phyloP scores from a whole-genome alignment of 2,888 invertebrate genomes.

The Hemicrepidius hirtus region DNA sequence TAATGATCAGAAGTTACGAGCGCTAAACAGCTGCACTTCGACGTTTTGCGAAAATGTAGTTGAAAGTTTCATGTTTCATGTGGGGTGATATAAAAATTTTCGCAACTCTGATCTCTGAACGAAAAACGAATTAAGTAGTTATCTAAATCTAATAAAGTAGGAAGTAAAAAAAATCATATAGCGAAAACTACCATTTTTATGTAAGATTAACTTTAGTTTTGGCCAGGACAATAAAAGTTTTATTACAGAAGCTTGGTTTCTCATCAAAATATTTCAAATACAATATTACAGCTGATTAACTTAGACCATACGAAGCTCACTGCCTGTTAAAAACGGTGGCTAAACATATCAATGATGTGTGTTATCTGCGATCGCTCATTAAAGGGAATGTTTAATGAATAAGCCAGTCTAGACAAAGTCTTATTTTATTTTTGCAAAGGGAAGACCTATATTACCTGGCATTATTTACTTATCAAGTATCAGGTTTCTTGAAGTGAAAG shows the following conservation, averaged over 20 bases:
- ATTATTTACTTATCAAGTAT: slow-evolving; percentile 53
- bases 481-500: slow-evolving; percentile 46
- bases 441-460: slow-evolving; percentile 52
- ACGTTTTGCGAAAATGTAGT: slow-evolving; percentile 35
- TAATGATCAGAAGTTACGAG: slow-evolving; percentile 49
- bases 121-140: too few species aligned
- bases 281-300: too few species aligned
- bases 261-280: too few species aligned
- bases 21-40: slow-evolving; percentile 43
- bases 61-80: slow-evolving; percentile 41
- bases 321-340: too few species aligned
- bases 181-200: too few species aligned
- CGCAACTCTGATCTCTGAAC: not conserved
- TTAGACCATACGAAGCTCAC: too few species aligned
- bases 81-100: slow-evolving; percentile 30
- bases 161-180: too few species aligned
- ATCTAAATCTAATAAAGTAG: too few species aligned
- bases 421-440: slow-evolving; percentile 51
- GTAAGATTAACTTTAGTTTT: too few species aligned
- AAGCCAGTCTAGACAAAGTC: slow-evolving; percentile 50
- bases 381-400: slow-evolving; percentile 46
- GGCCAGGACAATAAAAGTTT: too few species aligned
- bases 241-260: too few species aligned
- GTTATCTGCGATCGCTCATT: not conserved
- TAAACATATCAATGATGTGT: too few species aligned